Conservation (phyloP, 2,888 invertebrate genomes). For the Sipha maydis region DNA sequence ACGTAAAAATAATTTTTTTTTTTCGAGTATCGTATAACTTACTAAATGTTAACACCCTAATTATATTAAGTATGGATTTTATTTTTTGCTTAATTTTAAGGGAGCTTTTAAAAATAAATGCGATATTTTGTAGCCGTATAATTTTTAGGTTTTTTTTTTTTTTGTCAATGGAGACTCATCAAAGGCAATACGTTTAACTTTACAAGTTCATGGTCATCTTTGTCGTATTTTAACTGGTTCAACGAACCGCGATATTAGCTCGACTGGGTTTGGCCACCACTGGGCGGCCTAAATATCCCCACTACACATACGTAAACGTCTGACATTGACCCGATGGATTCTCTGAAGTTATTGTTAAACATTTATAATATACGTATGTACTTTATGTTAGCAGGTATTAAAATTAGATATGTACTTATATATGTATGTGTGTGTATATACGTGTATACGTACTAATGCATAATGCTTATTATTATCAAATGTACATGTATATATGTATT, state of each 20-base stretch:
- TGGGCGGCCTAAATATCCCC: conserved; percentile 57
- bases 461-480: background rate
- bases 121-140: background rate
- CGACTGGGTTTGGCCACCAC: conserved; percentile 39
- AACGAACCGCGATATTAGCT: conserved; percentile 23
- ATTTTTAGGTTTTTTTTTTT: background rate
- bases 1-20: too few relatives aligned
- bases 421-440: background rate
- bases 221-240: conserved; percentile 53
- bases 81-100: background rate
- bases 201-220: conserved; percentile 54
- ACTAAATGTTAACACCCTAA: background rate
- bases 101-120: background rate
- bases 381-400: background rate
- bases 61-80: background rate
- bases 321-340: conserved; percentile 52
- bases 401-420: background rate
- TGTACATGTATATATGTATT: background rate
- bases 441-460: background rate
- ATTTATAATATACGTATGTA: background rate
- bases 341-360: conserved; percentile 32
- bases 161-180: background rate
- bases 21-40: too few relatives aligned
- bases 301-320: background rate
- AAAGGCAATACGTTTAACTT: background rate